Base-by-base conservation (phyloP, 2,797 vertebrate species). In the Gambusia yucatana region DNA sequence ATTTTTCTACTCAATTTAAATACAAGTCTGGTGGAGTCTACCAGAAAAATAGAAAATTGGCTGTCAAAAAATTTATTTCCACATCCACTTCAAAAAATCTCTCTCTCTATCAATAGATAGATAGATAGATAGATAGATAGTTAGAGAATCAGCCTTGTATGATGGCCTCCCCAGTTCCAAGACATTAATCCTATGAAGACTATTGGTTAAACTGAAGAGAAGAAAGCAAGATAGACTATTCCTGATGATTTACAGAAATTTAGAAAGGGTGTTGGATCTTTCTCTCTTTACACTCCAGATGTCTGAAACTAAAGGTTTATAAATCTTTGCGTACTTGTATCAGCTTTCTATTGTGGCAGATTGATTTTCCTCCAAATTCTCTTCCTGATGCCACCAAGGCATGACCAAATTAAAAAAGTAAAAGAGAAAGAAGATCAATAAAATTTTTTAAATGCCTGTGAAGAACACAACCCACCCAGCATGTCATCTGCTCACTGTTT, bases 401-500 rank as follows among this genome's bases (percentile, higher is more conserved):
- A 30, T 36, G 2, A 25, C 20, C 6, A 9, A 77, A 74, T 43
- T 50, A 50, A 30, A 72, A 36, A 11, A 41, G 46, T 39, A 41
- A 44, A 70, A 28, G 55, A 77, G 72, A 76, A 36, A 7, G 14
- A 63, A 10, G 2, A 63, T 39, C 14, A 20, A 0, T 44, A 16
- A 0, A 25, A 33, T 33, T 33, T 36, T 36, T 82, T 39, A 63
- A 76, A 78, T 28, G 6, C 28, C 25, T 41, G 76, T n/a, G 20
- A 70, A 74, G 50, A 72, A 8, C 33, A 44, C 6, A 6, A 9
- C 48, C n/a, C 6, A 2, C 39, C 22, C 8, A 2, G 9, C 61
- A 41, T 43, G 61, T 82, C 47, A 67, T 55, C 73, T 76, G 72
- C 46, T 73, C 28, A 75, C 75, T 41, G 48, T 44, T 30, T 87